phyloP scores from a whole-genome alignment of 2,113 vertebrate species.

The Bothrops jararaca region DNA sequence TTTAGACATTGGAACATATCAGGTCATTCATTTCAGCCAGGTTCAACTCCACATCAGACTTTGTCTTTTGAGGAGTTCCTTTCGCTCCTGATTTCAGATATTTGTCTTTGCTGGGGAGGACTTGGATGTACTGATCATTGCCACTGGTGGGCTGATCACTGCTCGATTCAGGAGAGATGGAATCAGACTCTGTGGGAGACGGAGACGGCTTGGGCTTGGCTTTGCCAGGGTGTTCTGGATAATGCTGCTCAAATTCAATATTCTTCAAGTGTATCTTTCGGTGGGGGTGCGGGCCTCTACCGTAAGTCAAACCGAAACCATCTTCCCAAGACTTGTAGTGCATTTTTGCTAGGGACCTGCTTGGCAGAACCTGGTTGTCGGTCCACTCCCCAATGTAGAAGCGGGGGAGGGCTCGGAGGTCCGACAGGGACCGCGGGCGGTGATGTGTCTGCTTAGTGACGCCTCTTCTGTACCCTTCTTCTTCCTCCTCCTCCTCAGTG shows the following conservation, averaged over 20 bases:
- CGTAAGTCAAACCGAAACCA: slow-evolving; percentile 55
- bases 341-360: slow-evolving; percentile 55
- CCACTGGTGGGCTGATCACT: slow-evolving; percentile 88
- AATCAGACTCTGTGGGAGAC: slow-evolving; percentile 84
- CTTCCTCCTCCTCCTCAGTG: slow-evolving; percentile 76
- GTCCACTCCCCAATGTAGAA: slow-evolving; percentile 76
- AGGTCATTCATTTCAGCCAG: slow-evolving; percentile 71
- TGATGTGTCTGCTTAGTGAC: slow-evolving; percentile 55
- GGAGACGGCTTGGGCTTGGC: slow-evolving; percentile 74
- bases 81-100: slow-evolving; percentile 70
- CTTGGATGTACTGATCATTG: slow-evolving; percentile 86
- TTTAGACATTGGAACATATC: slow-evolving; percentile 83
- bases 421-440: slow-evolving; percentile 74
- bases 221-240: slow-evolving; percentile 67
- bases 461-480: slow-evolving; percentile 58
- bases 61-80: slow-evolving; percentile 72
- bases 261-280: slow-evolving; percentile 64
- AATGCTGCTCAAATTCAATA: slow-evolving; percentile 54
- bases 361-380: slow-evolving; percentile 58
- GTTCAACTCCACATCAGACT: slow-evolving; percentile 61
- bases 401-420: slow-evolving; percentile 73
- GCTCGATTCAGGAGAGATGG: slow-evolving; percentile 83
- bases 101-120: slow-evolving; percentile 80
- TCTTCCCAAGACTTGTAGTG: slow-evolving; percentile 65
- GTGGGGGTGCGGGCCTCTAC: slow-evolving; percentile 52